Evolutionary conservation across 2,888 invertebrate genomes (phyloP).

Genomic region (Melieria picta): DNA sequence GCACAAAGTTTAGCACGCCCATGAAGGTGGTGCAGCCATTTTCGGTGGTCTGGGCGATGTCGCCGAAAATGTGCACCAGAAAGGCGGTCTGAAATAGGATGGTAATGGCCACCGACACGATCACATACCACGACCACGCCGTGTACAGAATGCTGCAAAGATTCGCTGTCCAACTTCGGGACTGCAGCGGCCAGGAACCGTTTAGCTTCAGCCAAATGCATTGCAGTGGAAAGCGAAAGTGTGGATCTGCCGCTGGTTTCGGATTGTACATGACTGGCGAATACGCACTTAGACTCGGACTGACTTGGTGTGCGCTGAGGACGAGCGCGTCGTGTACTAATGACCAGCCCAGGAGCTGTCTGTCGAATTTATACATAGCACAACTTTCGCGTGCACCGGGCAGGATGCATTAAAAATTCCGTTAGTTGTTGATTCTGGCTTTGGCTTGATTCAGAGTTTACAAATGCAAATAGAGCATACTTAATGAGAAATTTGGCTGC

Average conservation of each 20-base stretch:
- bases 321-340: background rate
- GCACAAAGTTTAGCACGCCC: conserved; percentile 62
- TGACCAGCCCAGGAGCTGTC: no score
- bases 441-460: no score
- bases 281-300: background rate
- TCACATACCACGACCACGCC: conserved; percentile 60
- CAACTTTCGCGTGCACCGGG: no score
- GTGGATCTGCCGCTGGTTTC: conserved; percentile 43
- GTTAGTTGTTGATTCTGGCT: no score
- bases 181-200: conserved; percentile 61
- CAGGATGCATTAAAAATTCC: no score
- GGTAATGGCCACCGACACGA: conserved; percentile 58
- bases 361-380: no score
- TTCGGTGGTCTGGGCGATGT: conserved; percentile 63
- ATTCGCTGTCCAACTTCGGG: background rate
- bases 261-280: conserved; percentile 53
- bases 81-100: conserved; percentile 60
- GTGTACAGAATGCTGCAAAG: conserved; percentile 46
- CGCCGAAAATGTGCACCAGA: conserved; percentile 55
- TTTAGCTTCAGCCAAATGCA: conserved; percentile 62
- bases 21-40: conserved; percentile 65
- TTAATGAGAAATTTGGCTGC: no score
- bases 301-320: background rate
- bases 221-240: conserved; percentile 60
- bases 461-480: no score